Evolutionary conservation across 2,888 invertebrate species (phyloP), one percentile per base, ranked within the genome.

Genomic region (Baronia brevicornis): DNA sequence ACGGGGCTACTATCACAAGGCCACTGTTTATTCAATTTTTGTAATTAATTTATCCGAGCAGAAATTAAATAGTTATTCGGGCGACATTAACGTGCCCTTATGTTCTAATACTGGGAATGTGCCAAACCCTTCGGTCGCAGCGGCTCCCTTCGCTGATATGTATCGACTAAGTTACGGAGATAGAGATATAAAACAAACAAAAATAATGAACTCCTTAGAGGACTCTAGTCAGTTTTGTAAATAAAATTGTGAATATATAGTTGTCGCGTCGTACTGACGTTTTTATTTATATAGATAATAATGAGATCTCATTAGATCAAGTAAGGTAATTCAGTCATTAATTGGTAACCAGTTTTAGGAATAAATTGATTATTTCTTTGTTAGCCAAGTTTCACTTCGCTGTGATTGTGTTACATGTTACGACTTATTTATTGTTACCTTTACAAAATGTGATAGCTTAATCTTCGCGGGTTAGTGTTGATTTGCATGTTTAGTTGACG

Each of bases 331-430:
- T 79, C 77, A 78, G 77, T 82, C 79, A 78, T 74, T 78, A 79
- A 80, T 75, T 78, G 72, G 74, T 78, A 79, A 75, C 72, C 73
- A 61, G 74, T 70, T 72, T 74, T 79, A 79, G 78, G 62, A 48
- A 66, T 80, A 78, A 65, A 59, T 64, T 64, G 57, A 66, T 58
- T 73, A 56, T 70, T 82, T 79, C 62, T 80, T 80, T 82, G 82
- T 82, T 84, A 84, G 84, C 77, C 75, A 80, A 82, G 82, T 73
- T 82, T 79, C 80, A 74, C 77, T 72, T 57, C 51, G 77, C 79
- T 84, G 82, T 84, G 80, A 82, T 84, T 82, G 72, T 71, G 80
- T 84, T 84, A 82, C 69, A 48, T 80, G 80, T 84, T 82, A 67
- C 38, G 38, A 58, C 52, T 72, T 71, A 75, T 74, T 77, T 75